A percentile compares a stretch with the other conserved stretches of the same genome.
phyloP scores from a whole-genome alignment of 2,113 vertebrate genomes.

The Pseudorectes ferrugineus region DNA sequence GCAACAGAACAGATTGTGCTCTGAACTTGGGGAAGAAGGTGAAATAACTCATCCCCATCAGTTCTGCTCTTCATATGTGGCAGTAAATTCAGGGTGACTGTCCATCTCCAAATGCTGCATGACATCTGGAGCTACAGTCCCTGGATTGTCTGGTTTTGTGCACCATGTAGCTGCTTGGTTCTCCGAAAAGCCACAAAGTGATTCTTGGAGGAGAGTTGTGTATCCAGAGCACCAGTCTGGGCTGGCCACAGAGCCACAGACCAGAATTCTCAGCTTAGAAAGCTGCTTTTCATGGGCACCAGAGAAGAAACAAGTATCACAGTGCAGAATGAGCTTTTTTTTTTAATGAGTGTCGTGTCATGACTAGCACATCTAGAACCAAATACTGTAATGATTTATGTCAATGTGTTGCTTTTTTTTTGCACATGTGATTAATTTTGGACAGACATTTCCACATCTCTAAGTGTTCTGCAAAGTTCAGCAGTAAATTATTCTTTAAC shows the following conservation, averaged over 20 bases:
- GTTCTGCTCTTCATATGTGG: not conserved
- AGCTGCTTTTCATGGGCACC: not conserved
- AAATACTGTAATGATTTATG: not conserved
- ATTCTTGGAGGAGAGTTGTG: rapidly evolving
- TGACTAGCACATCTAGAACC: not conserved
- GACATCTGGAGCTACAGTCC: not conserved
- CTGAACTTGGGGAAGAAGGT: not conserved
- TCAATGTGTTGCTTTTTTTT: not conserved
- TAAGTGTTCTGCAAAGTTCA: not conserved
- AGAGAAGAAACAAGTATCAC: not conserved
- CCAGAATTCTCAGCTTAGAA: not conserved
- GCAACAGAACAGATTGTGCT: not conserved
- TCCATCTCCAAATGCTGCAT: not conserved
- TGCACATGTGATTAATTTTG: not conserved
- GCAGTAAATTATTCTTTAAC: not conserved
- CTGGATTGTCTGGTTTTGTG: not conserved
- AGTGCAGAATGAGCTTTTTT: not conserved
- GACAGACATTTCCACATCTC: not conserved
- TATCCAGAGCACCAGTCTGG: not conserved
- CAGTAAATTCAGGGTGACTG: not conserved
- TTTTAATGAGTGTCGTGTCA: not conserved
- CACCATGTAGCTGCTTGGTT: rapidly evolving
- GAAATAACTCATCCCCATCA: not conserved
- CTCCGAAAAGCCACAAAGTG: not conserved
- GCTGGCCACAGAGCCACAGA: not conserved